phyloP scores from a whole-genome alignment of 2,888 invertebrate genomes.

The Calliphora vomitoria region DNA sequence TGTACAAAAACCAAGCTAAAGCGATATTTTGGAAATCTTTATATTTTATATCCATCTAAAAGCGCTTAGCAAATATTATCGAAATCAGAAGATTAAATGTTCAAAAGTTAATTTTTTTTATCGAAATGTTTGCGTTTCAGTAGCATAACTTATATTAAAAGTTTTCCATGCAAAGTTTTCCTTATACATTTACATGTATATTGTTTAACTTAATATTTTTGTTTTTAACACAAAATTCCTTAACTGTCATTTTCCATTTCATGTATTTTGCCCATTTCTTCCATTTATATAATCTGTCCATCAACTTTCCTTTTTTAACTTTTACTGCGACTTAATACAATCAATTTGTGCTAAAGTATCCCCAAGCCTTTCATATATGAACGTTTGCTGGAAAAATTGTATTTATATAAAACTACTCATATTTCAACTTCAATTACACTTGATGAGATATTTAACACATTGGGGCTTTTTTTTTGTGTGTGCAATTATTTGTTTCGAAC shows the following conservation, averaged over 20 bases:
- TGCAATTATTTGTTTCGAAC: not conserved
- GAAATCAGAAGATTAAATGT: too few relatives aligned
- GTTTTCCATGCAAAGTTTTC: too few relatives aligned
- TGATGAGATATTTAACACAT: slow-evolving; percentile 33
- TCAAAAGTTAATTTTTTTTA: too few relatives aligned
- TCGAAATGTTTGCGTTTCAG: too few relatives aligned
- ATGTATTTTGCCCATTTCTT: not conserved
- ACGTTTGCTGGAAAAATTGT: not conserved
- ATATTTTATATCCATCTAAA: too few relatives aligned
- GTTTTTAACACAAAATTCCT: not conserved
- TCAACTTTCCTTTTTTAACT: not conserved
- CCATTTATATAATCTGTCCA: not conserved
- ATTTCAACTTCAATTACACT: slow-evolving; percentile 24
- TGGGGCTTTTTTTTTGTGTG: not conserved
- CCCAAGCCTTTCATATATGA: not conserved
- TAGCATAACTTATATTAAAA: too few relatives aligned
- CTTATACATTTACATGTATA: too few relatives aligned
- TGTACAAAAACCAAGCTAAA: too few relatives aligned
- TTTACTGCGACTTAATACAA: not conserved
- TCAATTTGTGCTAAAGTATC: slow-evolving; percentile 1
- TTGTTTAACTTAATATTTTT: too few relatives aligned
- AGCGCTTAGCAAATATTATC: too few relatives aligned
- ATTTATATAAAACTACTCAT: slow-evolving; percentile 17
- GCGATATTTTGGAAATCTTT: too few relatives aligned
- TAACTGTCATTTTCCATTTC: not conserved